Percentiles rank a stretch among this genome's conserved stretches.
These are phyloP conservation scores for Cybosia mesomella DNA, from an alignment of 2,888 invertebrate species.

Conservation along the genomic window DNA sequence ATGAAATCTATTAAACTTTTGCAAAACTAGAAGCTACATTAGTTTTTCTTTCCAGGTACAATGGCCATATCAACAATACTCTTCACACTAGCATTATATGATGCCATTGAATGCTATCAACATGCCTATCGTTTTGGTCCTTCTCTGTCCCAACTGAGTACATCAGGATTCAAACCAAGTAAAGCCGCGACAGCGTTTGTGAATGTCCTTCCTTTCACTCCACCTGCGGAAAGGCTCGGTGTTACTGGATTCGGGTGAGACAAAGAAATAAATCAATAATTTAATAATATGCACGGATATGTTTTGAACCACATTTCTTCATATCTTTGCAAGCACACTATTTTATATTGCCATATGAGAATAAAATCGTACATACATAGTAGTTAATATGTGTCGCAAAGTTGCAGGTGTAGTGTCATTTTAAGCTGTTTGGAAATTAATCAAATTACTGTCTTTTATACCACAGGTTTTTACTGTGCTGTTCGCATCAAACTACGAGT, in stretches of 20 bases:
- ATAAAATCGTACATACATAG: not conserved
- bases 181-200: slow-evolving; percentile 53
- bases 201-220: slow-evolving; percentile 44
- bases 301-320: not conserved
- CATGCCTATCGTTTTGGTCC: slow-evolving; percentile 40
- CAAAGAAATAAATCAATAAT: not conserved
- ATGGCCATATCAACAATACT: slow-evolving; percentile 53
- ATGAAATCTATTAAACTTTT: not conserved
- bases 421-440: not conserved
- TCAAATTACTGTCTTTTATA: not conserved
- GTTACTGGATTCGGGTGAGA: slow-evolving; percentile 74
- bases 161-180: slow-evolving; percentile 42
- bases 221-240: slow-evolving; percentile 64
- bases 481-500: no score
- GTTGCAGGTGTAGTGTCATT: not conserved
- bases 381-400: not conserved
- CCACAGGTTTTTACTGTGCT: no score
- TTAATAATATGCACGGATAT: not conserved
- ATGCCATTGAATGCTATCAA: slow-evolving; percentile 51
- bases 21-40: not conserved
- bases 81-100: slow-evolving; percentile 51
- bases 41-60: slow-evolving; percentile 59
- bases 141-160: slow-evolving; percentile 38
- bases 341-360: not conserved
- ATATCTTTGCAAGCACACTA: not conserved